phyloP scores from a whole-genome alignment of 1,140 invertebrate genomes.

The Amyelois transitella region DNA sequence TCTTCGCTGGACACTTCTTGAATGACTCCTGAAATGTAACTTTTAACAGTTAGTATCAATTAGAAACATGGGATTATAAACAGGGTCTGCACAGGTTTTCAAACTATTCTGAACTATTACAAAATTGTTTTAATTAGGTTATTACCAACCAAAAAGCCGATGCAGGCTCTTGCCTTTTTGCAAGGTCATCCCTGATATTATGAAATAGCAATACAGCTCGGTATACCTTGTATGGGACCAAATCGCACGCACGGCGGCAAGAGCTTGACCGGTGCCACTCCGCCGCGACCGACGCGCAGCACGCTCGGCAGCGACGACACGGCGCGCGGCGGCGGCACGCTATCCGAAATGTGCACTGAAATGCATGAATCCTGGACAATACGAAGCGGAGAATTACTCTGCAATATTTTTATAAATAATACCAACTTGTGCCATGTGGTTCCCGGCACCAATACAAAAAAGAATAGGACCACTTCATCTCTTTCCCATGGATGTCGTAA shows the following conservation, averaged over 20 bases:
- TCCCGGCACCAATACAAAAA: no score
- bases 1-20: slow-evolving; percentile 6
- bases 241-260: slow-evolving; percentile 30
- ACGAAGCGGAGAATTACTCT: no score
- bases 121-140: background rate
- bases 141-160: background rate
- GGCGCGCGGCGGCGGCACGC: slow-evolving; percentile 19
- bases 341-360: slow-evolving; percentile 34
- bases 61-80: background rate
- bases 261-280: slow-evolving; percentile 16
- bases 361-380: background rate
- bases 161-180: no score
- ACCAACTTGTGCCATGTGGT: no score
- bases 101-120: no score
- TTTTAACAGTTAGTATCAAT: background rate
- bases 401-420: no score
- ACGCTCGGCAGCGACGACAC: slow-evolving; percentile 27
- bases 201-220: background rate
- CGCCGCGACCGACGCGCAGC: slow-evolving; percentile 18
- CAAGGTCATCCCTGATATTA: no score
- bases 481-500: no score
- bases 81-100: background rate
- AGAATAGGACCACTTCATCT: no score
- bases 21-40: slow-evolving; percentile 15
- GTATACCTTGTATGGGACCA: slow-evolving; percentile 36